Evolutionary conservation across 2,797 vertebrate species (phyloP).

Genomic region (Tapirus indicus): DNA sequence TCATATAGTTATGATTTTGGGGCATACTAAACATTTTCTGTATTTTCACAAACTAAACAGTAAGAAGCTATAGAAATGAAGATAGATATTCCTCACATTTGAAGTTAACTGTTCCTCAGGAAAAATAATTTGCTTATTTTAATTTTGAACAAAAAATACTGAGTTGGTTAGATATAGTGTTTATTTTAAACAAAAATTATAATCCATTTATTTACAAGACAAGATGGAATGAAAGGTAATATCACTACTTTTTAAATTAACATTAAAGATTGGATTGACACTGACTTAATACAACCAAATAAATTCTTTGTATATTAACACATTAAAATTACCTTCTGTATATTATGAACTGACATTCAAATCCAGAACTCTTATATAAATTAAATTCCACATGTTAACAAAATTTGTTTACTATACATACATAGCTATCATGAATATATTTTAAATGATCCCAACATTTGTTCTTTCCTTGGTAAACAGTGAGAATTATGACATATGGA

Average conservation of each 20-base stretch:
- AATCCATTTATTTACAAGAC: slow-evolving; percentile 74
- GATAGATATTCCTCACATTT: slow-evolving; percentile 8
- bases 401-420: slow-evolving; percentile 49
- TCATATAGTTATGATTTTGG: slow-evolving; percentile 24
- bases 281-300: slow-evolving; percentile 63
- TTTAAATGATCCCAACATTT: slow-evolving; percentile 8
- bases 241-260: slow-evolving; percentile 60
- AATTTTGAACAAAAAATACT: slow-evolving; percentile 76
- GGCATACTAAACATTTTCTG: neutral
- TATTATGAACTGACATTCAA: slow-evolving; percentile 71
- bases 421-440: slow-evolving; percentile 32
- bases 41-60: slow-evolving; percentile 50
- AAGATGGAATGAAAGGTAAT: slow-evolving; percentile 65
- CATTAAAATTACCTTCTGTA: slow-evolving; percentile 63
- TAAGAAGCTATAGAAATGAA: slow-evolving; percentile 38
- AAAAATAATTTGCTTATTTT: neutral
- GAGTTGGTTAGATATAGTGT: neutral
- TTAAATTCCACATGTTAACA: slow-evolving; percentile 40
- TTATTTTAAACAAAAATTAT: slow-evolving; percentile 75
- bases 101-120: slow-evolving; percentile 1
- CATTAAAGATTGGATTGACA: slow-evolving; percentile 58
- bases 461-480: slow-evolving; percentile 59
- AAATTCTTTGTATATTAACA: slow-evolving; percentile 47
- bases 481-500: slow-evolving; percentile 86
- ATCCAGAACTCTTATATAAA: neutral